Evolutionary conservation across 2,888 invertebrate genomes (phyloP), one percentile per base, ranked within the genome.

Genomic region (Drosophila neonasuta): DNA sequence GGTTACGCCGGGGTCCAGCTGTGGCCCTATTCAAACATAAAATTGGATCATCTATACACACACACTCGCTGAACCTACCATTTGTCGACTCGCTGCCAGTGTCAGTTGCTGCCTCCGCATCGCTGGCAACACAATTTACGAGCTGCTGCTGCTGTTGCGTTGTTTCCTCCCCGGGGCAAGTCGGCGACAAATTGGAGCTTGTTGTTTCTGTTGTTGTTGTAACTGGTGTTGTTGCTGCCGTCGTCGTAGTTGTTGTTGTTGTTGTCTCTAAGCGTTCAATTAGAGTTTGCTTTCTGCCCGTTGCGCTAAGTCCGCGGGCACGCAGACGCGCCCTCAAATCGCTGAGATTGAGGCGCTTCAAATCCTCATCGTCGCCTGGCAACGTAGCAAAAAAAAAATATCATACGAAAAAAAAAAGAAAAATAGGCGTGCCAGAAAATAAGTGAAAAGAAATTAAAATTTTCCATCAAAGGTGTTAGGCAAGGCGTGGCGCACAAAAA

Each of bases 311-410:
- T 48, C 86, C 88, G 55, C 69, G 83, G 11, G 61, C 74, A 60
- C 85, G 83, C 52, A 89, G 77, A 58, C 82, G 80, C 44, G 68
- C 74, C 77, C 74, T 85, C 51, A 89, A 77, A 59, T 84, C 80
- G 48, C 74, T 54, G 57, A 87, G 57, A 61, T 82, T 86, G 70
- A 86, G 73, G 60, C 77, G 71, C 30, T 57, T 60, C 34, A 72
- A 61, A 71, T 81, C 79, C 60, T 57, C 42, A 32, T 24, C 36
- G 39, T 29, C 60, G 68, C 20, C 72, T 61, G 49, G 48, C 58
- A 63, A 62, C 71, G 57, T 42, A 17, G 55, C 50, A 51, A 20
- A 42, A 34, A 56, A 48, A 67, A 32, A 24, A 66, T 62, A 41
- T 57, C 75, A 46, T 41, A 68, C 52, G 58, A 61, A 72, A 61